A percentile compares a stretch with the other conserved stretches of the same genome.
These are phyloP conservation scores for Herpetotheres cachinnans DNA, from an alignment of 2,113 vertebrate species.

Conservation along the genomic window DNA sequence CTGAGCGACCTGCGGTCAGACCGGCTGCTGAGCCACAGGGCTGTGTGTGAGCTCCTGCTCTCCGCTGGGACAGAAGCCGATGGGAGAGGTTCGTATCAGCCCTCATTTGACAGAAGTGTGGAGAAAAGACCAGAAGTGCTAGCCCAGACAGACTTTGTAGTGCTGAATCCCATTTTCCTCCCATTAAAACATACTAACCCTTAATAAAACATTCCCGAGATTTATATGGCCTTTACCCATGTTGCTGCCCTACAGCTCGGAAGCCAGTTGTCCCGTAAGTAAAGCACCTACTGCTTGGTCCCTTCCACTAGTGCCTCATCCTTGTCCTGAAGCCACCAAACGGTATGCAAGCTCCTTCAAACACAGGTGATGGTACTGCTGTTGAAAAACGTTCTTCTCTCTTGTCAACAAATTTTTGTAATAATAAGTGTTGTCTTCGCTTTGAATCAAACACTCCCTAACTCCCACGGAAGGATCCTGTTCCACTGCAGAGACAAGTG, in stretches of 20 bases:
- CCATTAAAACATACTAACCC: neutral
- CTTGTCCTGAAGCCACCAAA: neutral
- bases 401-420: neutral
- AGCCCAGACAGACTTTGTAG: neutral
- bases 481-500: neutral
- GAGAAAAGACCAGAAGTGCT: neutral
- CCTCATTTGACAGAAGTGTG: neutral
- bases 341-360: neutral
- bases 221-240: neutral
- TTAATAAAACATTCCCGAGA: neutral
- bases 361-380: no score
- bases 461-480: neutral
- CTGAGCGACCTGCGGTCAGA: rapidly evolving
- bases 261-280: neutral
- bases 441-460: neutral
- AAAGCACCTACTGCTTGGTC: rapidly evolving
- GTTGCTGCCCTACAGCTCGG: neutral
- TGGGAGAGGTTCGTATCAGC: neutral
- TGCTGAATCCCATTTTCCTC: neutral
- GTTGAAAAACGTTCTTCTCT: neutral
- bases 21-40: rapidly evolving
- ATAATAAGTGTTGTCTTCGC: neutral
- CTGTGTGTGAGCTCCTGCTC: neutral
- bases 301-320: rapidly evolving
- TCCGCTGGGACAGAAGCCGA: rapidly evolving